Percentiles rank a stretch among this genome's conserved stretches.
These are phyloP conservation scores for Spheniscus humboldti DNA, from an alignment of 2,797 vertebrate genomes.

Conservation along the genomic window DNA sequence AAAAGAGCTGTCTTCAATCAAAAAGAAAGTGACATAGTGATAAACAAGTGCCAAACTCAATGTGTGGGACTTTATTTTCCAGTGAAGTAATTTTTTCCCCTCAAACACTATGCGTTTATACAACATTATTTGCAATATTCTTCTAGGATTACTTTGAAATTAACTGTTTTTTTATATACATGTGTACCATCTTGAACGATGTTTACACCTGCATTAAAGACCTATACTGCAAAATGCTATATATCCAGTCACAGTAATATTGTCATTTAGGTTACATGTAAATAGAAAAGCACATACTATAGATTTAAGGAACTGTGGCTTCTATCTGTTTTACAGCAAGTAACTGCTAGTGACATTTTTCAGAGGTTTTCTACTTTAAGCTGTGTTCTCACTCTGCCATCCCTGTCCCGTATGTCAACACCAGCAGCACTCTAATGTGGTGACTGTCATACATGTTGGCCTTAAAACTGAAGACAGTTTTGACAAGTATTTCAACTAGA, in stretches of 20 bases:
- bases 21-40: slow-evolving; percentile 83
- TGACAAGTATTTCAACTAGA: slow-evolving; percentile 23
- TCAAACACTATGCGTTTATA: slow-evolving; percentile 59
- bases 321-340: slow-evolving; percentile 4
- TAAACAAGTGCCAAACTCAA: not conserved
- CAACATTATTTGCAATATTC: slow-evolving; percentile 64
- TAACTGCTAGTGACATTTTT: slow-evolving; percentile 24
- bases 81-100: slow-evolving; percentile 34
- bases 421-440: not conserved
- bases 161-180: slow-evolving; percentile 31
- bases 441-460: not conserved
- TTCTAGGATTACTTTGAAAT: slow-evolving; percentile 64
- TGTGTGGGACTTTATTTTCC: slow-evolving; percentile 39
- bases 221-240: slow-evolving; percentile 20
- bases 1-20: slow-evolving; percentile 85
- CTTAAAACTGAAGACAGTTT: slow-evolving; percentile 40
- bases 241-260: slow-evolving; percentile 43
- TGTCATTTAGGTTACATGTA: slow-evolving; percentile 53
- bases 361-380: not conserved
- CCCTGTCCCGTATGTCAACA: not conserved
- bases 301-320: slow-evolving; percentile 30
- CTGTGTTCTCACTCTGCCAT: not conserved
- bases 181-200: slow-evolving; percentile 42
- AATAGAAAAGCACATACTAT: slow-evolving; percentile 49
- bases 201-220: slow-evolving; percentile 42